These are phyloP conservation scores for Tachina lurida DNA, from an alignment of 2,888 invertebrate genomes.

Conservation along the genomic window DNA sequence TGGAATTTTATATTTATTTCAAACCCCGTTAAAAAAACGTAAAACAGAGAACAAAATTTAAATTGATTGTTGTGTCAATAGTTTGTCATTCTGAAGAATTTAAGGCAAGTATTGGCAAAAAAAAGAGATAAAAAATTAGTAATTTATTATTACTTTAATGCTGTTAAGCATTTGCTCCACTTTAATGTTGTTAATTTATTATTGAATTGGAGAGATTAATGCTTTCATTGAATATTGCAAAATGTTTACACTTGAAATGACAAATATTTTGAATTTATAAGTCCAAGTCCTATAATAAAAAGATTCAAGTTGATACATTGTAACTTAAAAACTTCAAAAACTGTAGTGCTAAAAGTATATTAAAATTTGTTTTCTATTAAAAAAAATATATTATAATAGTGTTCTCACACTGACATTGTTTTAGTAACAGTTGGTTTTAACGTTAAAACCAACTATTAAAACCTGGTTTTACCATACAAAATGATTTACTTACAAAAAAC, in stretches of 20 bases:
- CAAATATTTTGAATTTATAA: constrained; percentile 1
- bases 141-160: constrained; percentile 51
- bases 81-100: constrained; percentile 63
- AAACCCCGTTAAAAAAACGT: neutral
- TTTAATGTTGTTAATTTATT: constrained; percentile 19
- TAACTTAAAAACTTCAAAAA: too few relatives aligned
- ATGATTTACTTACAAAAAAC: too few relatives aligned
- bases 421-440: too few relatives aligned
- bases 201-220: neutral
- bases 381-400: too few relatives aligned
- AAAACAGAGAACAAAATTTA: constrained; percentile 45
- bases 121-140: neutral
- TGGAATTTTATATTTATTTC: constrained; percentile 50
- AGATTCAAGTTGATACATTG: too few relatives aligned
- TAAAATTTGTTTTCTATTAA: too few relatives aligned
- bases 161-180: neutral
- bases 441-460: too few relatives aligned
- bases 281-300: neutral
- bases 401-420: too few relatives aligned
- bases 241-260: neutral
- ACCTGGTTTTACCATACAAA: too few relatives aligned
- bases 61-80: constrained; percentile 72
- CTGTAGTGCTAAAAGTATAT: too few relatives aligned
- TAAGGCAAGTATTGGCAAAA: constrained; percentile 30
- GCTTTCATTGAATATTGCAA: neutral